Conservation (phyloP, 2,113 vertebrate genomes). For the Chaetodon auriga region DNA sequence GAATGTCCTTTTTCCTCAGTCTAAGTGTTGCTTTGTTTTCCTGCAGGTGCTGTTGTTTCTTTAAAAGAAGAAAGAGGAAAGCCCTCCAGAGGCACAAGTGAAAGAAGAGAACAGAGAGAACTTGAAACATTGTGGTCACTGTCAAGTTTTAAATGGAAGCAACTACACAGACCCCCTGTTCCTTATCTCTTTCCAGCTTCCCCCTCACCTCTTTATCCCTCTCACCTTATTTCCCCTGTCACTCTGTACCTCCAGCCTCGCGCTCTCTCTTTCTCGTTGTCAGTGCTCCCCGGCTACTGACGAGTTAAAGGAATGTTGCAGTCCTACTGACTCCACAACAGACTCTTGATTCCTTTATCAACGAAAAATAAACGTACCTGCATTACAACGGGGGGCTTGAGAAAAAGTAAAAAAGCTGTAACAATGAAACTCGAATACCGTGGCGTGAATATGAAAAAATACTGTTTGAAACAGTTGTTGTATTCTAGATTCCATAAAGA, state of each 20-base stretch:
- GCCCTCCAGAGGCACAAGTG: conserved; percentile 95
- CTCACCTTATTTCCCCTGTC: conserved; percentile 42
- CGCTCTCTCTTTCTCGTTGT: conserved; percentile 65
- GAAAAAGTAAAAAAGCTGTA: conserved; percentile 78
- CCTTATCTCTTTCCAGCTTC: conserved; percentile 43
- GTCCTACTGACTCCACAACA: conserved; percentile 79
- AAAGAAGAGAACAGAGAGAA: conserved; percentile 80
- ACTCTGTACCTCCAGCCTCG: conserved; percentile 39
- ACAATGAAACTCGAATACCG: conserved; percentile 80
- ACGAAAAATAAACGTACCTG: conserved; percentile 68
- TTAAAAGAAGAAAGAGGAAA: conserved; percentile 99
- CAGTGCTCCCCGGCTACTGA: conserved; percentile 70
- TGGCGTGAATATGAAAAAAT: conserved; percentile 82
- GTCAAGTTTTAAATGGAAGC: conserved; percentile 87
- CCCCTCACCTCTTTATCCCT: conserved; percentile 40
- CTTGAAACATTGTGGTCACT: conserved; percentile 87
- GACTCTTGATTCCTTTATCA: conserved; percentile 82
- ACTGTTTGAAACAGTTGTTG: conserved; percentile 85
- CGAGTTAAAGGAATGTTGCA: conserved; percentile 78
- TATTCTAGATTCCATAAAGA: conserved; percentile 85
- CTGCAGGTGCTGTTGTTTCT: conserved; percentile 98
- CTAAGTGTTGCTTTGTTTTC: neutral
- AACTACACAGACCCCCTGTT: conserved; percentile 73
- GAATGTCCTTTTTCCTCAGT: neutral
- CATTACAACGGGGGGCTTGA: conserved; percentile 71